phyloP scores from a whole-genome alignment of 2,113 vertebrate genomes.

The Mus spicilegus region DNA sequence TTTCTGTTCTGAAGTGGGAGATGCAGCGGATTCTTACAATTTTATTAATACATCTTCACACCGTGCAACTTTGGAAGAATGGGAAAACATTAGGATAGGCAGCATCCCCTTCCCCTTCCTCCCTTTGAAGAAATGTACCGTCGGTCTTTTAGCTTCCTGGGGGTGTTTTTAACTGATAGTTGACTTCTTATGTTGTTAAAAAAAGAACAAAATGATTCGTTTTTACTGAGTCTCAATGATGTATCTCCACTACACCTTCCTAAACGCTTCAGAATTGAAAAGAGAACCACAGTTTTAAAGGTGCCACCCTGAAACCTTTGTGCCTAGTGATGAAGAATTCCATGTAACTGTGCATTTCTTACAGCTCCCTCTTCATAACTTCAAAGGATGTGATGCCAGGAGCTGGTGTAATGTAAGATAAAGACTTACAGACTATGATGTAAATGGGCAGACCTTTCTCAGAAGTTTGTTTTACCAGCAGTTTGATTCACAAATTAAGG shows the following conservation, averaged over 20 bases:
- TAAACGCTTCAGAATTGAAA: not conserved
- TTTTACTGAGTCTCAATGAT: not conserved
- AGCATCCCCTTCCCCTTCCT: not conserved
- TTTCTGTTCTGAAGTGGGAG: constrained; percentile 76
- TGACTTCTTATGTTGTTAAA: constrained; percentile 61
- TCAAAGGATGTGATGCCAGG: not conserved
- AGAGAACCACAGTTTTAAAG: constrained; percentile 2
- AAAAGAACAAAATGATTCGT: constrained; percentile 8
- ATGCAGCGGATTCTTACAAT: constrained; percentile 62
- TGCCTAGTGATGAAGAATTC: not conserved
- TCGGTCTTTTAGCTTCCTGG: constrained; percentile 57
- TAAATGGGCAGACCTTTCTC: constrained; percentile 52
- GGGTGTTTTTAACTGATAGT: constrained; percentile 39
- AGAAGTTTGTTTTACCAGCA: constrained; percentile 50
- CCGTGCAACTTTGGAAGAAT: not conserved
- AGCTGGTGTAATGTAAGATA: not conserved
- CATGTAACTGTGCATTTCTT: constrained; percentile 60
- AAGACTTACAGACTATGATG: not conserved
- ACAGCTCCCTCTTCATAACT: not conserved
- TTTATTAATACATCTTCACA: constrained; percentile 60
- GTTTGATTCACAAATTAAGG: constrained; percentile 68
- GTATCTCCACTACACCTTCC: not conserved
- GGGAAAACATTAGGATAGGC: not conserved
- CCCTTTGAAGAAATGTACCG: constrained; percentile 60
- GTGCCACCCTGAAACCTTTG: constrained; percentile 5